Evolutionary conservation across 2,797 vertebrate genomes (phyloP), one percentile per base, ranked within the genome.

Genomic region (Miichthys miiuy): DNA sequence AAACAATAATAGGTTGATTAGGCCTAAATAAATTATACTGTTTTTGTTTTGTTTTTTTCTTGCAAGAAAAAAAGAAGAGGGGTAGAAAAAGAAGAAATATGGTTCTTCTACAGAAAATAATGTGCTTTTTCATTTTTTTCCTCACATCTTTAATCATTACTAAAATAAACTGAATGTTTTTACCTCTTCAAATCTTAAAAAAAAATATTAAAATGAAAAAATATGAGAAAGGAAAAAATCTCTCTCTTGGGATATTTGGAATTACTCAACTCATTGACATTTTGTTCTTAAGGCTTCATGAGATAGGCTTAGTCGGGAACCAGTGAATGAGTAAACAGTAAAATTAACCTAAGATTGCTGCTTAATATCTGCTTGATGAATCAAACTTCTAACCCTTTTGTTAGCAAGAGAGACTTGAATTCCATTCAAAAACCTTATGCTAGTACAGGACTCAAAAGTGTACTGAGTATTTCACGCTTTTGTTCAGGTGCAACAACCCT

Each of bases 401-500:
- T 7, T 47, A 21, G 17, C 13, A 68, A 76, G 58, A 68, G 1
- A 69, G 23, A 60, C 38, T 38, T 44, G 20, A 50, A 50, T 23
- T 13, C 18, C 44, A 55, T 14, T 5, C 21, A 38, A 17, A 67
- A 62, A 67, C 6, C 16, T 60, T 60, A 38, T 16, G 12, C 34
- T 67, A 3, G 4, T 8, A 30, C 11, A 17, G 17, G 47, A 77
- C 30, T 72, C 30, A 74, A 16, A 65, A 4, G 0, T 46, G 10
- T 72, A 51, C 0, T 38, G 14, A 60, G 38, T 61, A 52, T 80
- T 70, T 82, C 17, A 58, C 27, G 12, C 20, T 71, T 85, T 73
- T 66, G n/a, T 54, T 79, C 48, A 52, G 21, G 61, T 77, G 46
- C 48, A 77, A 54, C 34, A 51, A 48, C 20, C 47, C 11, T 88